Percentiles rank a stretch among this genome's conserved stretches.
These are phyloP conservation scores for Synergus itoensis DNA, from an alignment of 2,888 invertebrate species.

Conservation along the genomic window DNA sequence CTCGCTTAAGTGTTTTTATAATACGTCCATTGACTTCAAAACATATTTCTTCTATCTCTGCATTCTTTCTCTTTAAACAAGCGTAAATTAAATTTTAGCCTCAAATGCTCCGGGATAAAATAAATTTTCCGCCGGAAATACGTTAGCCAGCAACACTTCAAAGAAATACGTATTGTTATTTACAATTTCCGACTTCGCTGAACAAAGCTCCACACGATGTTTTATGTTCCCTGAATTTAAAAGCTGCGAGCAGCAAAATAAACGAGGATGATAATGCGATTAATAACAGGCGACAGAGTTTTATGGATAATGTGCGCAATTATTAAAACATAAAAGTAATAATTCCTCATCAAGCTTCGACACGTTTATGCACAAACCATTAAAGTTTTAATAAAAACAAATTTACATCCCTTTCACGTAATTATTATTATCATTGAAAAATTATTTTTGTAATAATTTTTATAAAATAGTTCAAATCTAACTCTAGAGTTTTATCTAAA, in stretches of 20 bases:
- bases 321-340: neutral
- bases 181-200: slow-evolving; percentile 7
- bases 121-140: neutral
- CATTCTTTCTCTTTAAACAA: neutral
- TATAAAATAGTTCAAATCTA: too few species aligned
- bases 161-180: slow-evolving; percentile 13
- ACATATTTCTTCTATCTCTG: neutral
- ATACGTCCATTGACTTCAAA: neutral
- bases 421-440: too few species aligned
- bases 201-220: neutral
- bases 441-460: too few species aligned
- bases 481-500: too few species aligned
- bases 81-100: neutral
- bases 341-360: neutral
- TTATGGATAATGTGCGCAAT: neutral
- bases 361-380: too few species aligned
- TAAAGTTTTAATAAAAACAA: too few species aligned
- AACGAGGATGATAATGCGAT: neutral
- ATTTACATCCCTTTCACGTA: too few species aligned
- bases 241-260: neutral
- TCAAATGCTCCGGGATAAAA: neutral
- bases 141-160: neutral
- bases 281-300: neutral
- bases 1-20: too few species aligned
- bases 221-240: neutral